Evolutionary conservation across 2,888 invertebrate species (phyloP), one percentile per base, ranked within the genome.

Genomic region (Brenthis ino): DNA sequence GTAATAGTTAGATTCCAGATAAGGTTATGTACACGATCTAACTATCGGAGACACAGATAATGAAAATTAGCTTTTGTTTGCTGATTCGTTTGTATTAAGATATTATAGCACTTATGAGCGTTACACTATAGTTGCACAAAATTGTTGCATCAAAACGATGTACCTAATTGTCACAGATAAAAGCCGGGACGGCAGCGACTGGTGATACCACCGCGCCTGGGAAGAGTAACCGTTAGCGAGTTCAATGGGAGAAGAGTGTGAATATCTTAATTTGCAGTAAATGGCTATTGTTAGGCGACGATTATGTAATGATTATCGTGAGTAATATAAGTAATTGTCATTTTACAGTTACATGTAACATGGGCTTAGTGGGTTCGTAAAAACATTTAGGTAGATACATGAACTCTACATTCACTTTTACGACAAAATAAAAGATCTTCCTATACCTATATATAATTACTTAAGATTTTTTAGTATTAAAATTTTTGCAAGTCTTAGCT

Each of bases 181-280:
- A 51, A 70, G 71, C 58, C 68, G 68, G 65, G 66, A 67, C 68
- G 67, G 58, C 53, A 57, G 63, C 54, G 53, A 55, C 53, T n/a
- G 57, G 43, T 67, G 65, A 72, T 69, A 60, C 69, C 51, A 11
- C 11, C 47, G 16, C 37, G 58, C 60, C 60, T 67, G 61, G 67
- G 67, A 67, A 72, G 69, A 75, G 75, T 76, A 82, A 77, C 88
- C 87, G 88, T 88, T 87, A 87, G 76, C 77, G 80, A 81, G 54
- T 55, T 63, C 77, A 77, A 83, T 86, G 85, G 84, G 86, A 82
- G 86, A 87, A 86, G 85, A 87, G 85, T 88, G 85, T 85, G 83
- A 87, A 85, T 85, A 75, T 79, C 83, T 60, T 85, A 82, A 82
- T 81, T 86, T 84, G 85, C 85, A 84, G 85, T 84, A 77, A 70